Conservation (phyloP, 2,888 invertebrate species). For the Drosophila nr. medialis region DNA sequence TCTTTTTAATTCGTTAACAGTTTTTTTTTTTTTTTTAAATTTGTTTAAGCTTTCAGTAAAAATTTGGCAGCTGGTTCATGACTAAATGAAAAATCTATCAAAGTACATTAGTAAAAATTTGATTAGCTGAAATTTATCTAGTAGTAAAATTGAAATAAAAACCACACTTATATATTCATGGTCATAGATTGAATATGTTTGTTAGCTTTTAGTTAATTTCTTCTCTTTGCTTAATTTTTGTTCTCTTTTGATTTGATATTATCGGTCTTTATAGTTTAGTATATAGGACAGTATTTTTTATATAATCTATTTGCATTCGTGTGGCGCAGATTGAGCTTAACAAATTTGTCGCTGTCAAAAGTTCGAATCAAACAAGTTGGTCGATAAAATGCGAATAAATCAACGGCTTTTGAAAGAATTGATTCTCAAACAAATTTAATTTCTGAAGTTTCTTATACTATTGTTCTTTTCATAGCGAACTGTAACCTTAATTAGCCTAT, state of each 20-base stretch:
- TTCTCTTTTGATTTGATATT: constrained; percentile 20
- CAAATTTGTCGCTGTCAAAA: constrained; percentile 22
- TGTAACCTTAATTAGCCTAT: constrained; percentile 58
- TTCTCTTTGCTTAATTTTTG: too few relatives aligned
- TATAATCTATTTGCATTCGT: constrained; percentile 14
- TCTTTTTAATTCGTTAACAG: constrained; percentile 28
- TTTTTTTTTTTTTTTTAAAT: constrained; percentile 13
- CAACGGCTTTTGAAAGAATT: background rate
- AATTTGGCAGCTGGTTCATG: constrained; percentile 70
- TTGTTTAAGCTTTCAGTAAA: constrained; percentile 42
- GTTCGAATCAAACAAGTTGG: background rate
- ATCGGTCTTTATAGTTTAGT: constrained; percentile 37
- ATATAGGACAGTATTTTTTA: constrained; percentile 26
- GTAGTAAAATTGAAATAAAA: constrained; percentile 51
- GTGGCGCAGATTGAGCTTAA: constrained; percentile 29
- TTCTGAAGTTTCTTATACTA: constrained; percentile 23
- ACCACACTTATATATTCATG: constrained; percentile 29
- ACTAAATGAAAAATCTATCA: constrained; percentile 45
- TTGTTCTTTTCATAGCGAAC: constrained; percentile 53
- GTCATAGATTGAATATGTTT: constrained; percentile 16
- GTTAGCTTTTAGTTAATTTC: constrained; percentile 20
- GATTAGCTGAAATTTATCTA: constrained; percentile 62
- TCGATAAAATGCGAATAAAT: constrained; percentile 1
- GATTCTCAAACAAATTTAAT: background rate
- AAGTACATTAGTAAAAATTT: constrained; percentile 31